Evolutionary conservation across 2,888 invertebrate genomes (phyloP), one percentile per base, ranked within the genome.

Genomic region (Microdon myrmicae): DNA sequence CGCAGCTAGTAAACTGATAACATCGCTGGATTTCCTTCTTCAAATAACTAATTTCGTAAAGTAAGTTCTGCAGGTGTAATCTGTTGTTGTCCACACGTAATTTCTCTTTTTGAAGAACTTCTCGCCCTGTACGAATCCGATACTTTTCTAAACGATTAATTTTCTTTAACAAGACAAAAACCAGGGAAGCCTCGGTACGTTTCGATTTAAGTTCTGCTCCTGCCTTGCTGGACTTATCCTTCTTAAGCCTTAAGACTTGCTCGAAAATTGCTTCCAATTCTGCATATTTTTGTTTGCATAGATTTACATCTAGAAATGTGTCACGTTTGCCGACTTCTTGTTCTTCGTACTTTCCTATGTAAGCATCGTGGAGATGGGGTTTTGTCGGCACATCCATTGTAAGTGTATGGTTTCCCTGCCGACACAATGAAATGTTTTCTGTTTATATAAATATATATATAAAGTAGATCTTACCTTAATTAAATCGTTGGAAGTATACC

Each of bases 11-110:
- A 76, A 96, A 96, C 74, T 96, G 93, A 56, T 94, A 84, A 74
- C 96, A 96, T 73, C 94, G 94, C 12, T 90, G 88, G n/a, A 94
- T 94, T 84, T 97, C 96, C 71, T 94, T 93, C 70, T 94, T 90
- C 12, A 97, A 82, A 82, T 97, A 95, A 75, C 93, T 90, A 5
- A 92, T 89, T 83, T 97, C 97, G 77, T 97, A 97, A 3, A 96
- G 81, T 39, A 97, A 83, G 81, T 97, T 97, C 80, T 97, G 96
- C 45, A 96, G 82, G 70, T 93, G 90, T 39, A 97, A 81, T 75
- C 96, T 91, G 69, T 92, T 90, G 45, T 90, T 90, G 74, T 97
- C 96, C 0, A 96, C 94, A 69, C 89, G 87, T 71, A 90, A 89
- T 76, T 95, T 95, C 68, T 92, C 92, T 71, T 87, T 86, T 70